These are phyloP conservation scores for Gymnoscopelus microlampas DNA, from an alignment of 2,797 vertebrate genomes.

Conservation along the genomic window DNA sequence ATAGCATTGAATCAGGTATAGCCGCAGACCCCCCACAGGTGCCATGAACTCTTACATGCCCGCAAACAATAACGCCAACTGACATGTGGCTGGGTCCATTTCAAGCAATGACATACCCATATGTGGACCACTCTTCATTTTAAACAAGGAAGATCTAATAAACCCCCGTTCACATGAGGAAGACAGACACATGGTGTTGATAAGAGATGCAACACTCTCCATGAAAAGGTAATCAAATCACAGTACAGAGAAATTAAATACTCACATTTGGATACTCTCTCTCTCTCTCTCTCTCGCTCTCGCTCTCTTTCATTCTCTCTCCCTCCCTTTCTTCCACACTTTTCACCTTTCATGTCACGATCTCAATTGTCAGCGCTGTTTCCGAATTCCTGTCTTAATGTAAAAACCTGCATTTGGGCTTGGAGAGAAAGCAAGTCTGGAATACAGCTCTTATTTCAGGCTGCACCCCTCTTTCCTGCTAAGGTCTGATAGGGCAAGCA, in stretches of 20 bases:
- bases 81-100: constrained; percentile 48
- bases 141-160: constrained; percentile 66
- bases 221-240: constrained; percentile 66
- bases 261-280: constrained; percentile 42
- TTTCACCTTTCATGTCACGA: constrained; percentile 62
- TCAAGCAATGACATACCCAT: constrained; percentile 50
- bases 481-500: constrained; percentile 30
- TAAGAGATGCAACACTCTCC: constrained; percentile 61
- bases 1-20: constrained; percentile 44
- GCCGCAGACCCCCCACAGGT: constrained; percentile 39
- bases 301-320: constrained; percentile 21
- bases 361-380: constrained; percentile 66
- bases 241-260: constrained; percentile 60
- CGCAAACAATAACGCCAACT: constrained; percentile 41
- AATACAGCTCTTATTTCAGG: constrained; percentile 49
- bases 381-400: constrained; percentile 64
- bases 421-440: constrained; percentile 47
- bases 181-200: constrained; percentile 74
- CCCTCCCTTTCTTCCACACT: constrained; percentile 35
- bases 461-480: constrained; percentile 38
- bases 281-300: constrained; percentile 12
- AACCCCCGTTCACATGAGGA: constrained; percentile 51
- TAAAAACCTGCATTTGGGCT: constrained; percentile 59
- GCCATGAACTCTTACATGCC: constrained; percentile 51
- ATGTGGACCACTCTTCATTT: constrained; percentile 60